Evolutionary conservation across 2,888 invertebrate species (phyloP), one percentile per base, ranked within the genome.

Genomic region (Lacanobia wlatinum): DNA sequence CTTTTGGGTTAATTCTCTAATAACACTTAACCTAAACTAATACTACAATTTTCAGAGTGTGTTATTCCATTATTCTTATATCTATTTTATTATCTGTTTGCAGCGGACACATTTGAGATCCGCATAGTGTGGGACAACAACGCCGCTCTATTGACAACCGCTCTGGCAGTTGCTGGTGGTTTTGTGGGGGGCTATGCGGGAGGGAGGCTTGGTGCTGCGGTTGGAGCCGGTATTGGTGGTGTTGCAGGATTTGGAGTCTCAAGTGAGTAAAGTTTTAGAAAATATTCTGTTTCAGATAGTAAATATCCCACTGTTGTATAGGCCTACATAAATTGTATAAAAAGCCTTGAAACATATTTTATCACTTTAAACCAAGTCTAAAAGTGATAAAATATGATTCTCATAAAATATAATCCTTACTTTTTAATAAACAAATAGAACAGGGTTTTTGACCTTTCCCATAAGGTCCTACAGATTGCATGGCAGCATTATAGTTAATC

Each of bases 101-200:
- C 87, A 96, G 95, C 85, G 8, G 95, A 96, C 76, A 71, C 77
- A 12, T 95, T 93, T 72, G 84, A 94, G 6, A 94, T 96, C 73
- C 88, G 92, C 43, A 90, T 96, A 73, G 81, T 90, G 67, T 95
- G 94, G 95, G 88, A 94, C 68, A 40, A 77, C 0, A 90, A 93
- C 8, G 90, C 91, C 0, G 93, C 92, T 0, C 28, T 94, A 0
- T 63, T 93, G 58, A 90, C 93, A 0, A 90, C 93, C 0, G 90
- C 86, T 0, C 84, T 92, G 73, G 92, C 94, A 0, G 52, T 95
- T 2, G 92, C 92, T 0, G 96, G 95, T 0, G 94, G 92, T 0
- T 18, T 94, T 2, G 40, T 95, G 0, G 96, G 96, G 0, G 94
- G 93, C 0, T 92, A 91, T 28, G 88, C 91, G 0, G 94, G 95